These are phyloP conservation scores for Puntigrus tetrazona DNA, from an alignment of 2,113 vertebrate genomes.

Conservation along the genomic window DNA sequence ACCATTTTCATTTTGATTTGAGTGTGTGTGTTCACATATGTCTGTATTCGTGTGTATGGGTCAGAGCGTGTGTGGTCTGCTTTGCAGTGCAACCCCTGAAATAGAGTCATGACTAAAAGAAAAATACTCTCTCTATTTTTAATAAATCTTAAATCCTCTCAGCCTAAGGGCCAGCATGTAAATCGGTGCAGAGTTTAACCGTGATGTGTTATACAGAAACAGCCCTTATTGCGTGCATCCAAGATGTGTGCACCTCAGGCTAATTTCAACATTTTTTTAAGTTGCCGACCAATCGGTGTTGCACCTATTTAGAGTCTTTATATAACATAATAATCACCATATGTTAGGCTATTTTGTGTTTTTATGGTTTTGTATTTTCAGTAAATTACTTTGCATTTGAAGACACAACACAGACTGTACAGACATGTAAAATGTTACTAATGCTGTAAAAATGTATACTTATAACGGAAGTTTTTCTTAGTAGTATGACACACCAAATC, in stretches of 20 bases:
- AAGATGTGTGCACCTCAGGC: conserved; percentile 30
- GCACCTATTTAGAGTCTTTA: background rate
- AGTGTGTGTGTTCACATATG: conserved; percentile 33
- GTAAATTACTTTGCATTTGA: background rate
- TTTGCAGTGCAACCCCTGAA: conserved; percentile 65
- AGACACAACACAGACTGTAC: background rate
- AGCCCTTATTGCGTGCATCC: conserved; percentile 55
- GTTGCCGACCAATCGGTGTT: background rate
- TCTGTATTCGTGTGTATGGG: conserved; percentile 52
- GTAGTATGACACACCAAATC: no score
- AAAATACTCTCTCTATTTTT: conserved; percentile 74
- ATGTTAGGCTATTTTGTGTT: background rate
- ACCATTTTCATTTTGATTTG: conserved; percentile 37
- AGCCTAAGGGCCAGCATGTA: conserved; percentile 61
- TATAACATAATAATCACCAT: conserved; percentile 4
- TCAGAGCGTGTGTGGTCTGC: conserved; percentile 72
- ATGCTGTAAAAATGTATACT: background rate
- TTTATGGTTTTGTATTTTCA: background rate
- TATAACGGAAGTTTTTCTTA: no score
- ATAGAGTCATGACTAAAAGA: conserved; percentile 71
- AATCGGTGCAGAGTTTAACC: conserved; percentile 61
- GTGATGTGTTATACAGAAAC: conserved; percentile 64
- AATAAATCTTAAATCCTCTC: conserved; percentile 78
- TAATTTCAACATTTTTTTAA: background rate
- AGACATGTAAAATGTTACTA: background rate